Evolutionary conservation across 2,797 vertebrate genomes (phyloP).

Genomic region (Tympanoctomys barrerae): DNA sequence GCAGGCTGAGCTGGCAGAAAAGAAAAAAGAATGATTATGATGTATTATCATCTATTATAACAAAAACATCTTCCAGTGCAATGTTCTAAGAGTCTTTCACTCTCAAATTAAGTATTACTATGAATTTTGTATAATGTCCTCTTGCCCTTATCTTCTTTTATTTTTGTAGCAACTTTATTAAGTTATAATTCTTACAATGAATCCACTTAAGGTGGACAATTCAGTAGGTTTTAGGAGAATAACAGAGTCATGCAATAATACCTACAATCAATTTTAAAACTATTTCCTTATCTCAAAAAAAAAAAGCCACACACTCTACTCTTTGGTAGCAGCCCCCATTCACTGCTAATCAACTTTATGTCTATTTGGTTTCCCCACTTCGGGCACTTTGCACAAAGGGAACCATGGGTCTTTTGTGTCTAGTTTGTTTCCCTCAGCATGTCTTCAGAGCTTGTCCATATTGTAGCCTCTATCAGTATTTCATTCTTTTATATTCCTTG

Average conservation of each 20-base stretch:
- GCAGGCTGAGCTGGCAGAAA: no score
- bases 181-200: neutral
- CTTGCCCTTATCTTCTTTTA: neutral
- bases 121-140: neutral
- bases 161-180: neutral
- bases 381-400: neutral
- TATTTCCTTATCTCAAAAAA: neutral
- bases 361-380: slow-evolving; percentile 15
- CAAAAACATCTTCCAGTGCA: neutral
- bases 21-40: no score
- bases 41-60: neutral
- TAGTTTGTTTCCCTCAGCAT: neutral
- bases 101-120: neutral
- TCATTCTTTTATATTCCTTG: neutral
- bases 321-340: neutral
- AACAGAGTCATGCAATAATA: neutral
- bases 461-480: neutral
- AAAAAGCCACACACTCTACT: neutral
- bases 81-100: neutral
- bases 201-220: neutral
- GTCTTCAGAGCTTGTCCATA: neutral
- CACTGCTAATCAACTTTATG: neutral
- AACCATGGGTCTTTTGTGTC: neutral
- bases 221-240: neutral
- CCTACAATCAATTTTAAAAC: neutral